Percentiles rank a stretch among this genome's conserved stretches.
Conservation (phyloP, 2,113 vertebrate genomes). For the Cyprinodon variegatus region DNA sequence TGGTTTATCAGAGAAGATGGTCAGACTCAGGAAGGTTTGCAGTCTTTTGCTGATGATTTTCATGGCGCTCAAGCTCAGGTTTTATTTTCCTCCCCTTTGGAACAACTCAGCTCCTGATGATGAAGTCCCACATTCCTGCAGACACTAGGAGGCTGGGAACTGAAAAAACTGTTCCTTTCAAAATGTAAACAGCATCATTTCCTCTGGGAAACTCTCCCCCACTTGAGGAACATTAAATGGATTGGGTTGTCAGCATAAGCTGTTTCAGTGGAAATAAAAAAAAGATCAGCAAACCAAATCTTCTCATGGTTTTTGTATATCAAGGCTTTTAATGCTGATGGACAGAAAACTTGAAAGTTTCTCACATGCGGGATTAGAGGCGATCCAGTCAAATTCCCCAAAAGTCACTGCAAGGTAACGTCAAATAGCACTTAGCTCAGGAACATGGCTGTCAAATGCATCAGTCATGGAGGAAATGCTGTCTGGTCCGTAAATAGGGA, state of each 20-base stretch:
- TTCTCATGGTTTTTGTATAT: not conserved
- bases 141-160: not conserved
- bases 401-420: not conserved
- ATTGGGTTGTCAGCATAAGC: not conserved
- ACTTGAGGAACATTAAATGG: not conserved
- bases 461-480: conserved; percentile 3
- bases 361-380: not conserved
- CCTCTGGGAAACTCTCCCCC: not conserved
- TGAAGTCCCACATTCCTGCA: not conserved
- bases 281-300: not conserved
- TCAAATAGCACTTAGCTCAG: not conserved
- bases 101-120: not conserved
- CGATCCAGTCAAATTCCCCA: conserved; percentile 2
- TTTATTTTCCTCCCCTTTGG: too few relatives aligned
- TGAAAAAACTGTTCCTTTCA: not conserved
- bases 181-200: conserved; percentile 1
- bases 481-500: not conserved
- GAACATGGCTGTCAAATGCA: not conserved
- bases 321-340: not conserved
- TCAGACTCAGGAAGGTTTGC: too few relatives aligned
- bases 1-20: too few relatives aligned
- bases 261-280: not conserved
- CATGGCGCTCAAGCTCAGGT: too few relatives aligned
- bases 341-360: not conserved
- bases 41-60: too few relatives aligned